A percentile compares a stretch with the other conserved stretches of the same genome.
Conservation (phyloP, 2,888 invertebrate genomes). For the Meteorus colon region DNA sequence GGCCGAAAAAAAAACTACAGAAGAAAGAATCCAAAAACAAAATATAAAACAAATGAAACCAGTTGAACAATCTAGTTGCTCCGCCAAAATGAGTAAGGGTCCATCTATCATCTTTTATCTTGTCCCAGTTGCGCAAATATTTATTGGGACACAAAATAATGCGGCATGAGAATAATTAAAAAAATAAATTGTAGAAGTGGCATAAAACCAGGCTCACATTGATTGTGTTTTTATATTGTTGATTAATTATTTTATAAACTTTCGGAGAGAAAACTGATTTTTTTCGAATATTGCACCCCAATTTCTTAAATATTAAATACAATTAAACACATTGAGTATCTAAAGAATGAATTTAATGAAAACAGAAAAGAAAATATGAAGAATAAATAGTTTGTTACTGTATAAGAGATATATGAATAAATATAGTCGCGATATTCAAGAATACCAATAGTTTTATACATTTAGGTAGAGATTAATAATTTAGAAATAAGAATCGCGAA, state of each 20-base stretch:
- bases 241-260: neutral
- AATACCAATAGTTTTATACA: slow-evolving; percentile 12
- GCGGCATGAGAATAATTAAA: neutral
- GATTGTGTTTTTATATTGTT: neutral
- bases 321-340: neutral
- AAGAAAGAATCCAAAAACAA: slow-evolving; percentile 46
- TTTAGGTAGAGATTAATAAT: slow-evolving; percentile 35
- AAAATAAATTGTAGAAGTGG: neutral
- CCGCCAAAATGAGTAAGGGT: neutral
- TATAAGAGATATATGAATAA: slow-evolving; percentile 34
- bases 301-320: neutral
- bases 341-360: neutral
- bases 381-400: slow-evolving; percentile 13
- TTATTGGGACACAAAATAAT: neutral
- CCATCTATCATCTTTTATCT: neutral
- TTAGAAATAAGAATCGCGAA: slow-evolving; percentile 32
- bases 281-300: neutral
- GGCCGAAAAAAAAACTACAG: slow-evolving; percentile 39
- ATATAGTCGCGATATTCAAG: slow-evolving; percentile 20
- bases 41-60: slow-evolving; percentile 6
- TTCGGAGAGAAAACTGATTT: neutral
- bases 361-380: slow-evolving; percentile 6
- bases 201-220: neutral
- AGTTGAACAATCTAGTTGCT: neutral
- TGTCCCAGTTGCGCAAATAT: neutral